phyloP scores from a whole-genome alignment of 2,113 vertebrate species.

The Eonycteris spelaea region DNA sequence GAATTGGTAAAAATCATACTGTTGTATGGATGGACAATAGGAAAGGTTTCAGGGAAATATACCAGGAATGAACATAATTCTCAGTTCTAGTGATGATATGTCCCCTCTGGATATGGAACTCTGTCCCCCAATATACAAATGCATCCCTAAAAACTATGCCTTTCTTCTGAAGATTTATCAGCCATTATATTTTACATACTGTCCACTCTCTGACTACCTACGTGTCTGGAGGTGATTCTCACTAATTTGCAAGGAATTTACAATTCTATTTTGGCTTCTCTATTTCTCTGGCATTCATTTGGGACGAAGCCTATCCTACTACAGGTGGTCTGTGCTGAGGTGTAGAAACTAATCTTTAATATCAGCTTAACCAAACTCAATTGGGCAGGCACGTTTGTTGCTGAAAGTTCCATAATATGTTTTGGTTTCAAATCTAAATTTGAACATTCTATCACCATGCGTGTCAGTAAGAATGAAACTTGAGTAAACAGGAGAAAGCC shows the following conservation, averaged over 20 bases:
- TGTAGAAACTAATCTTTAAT: not conserved
- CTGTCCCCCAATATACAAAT: not conserved
- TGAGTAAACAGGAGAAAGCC: not conserved
- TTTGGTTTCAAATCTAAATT: slow-evolving; percentile 4
- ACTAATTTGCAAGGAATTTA: not conserved
- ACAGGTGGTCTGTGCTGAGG: not conserved
- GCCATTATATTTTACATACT: not conserved
- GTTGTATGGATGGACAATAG: not conserved
- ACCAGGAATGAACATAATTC: not conserved
- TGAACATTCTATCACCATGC: not conserved
- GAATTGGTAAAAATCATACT: not conserved
- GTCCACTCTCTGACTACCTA: not conserved
- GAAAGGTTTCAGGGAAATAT: not conserved
- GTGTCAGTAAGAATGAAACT: not conserved
- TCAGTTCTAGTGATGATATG: not conserved
- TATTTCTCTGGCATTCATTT: not conserved
- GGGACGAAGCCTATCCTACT: not conserved
- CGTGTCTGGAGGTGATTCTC: not conserved
- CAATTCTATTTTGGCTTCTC: not conserved
- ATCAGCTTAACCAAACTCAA: not conserved
- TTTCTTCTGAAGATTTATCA: not conserved
- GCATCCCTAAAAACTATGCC: not conserved
- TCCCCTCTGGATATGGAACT: not conserved
- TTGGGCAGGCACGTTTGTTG: not conserved
- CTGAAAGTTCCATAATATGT: not conserved